phyloP scores from a whole-genome alignment of 2,888 invertebrate genomes.

The Limnephilus lunatus region DNA sequence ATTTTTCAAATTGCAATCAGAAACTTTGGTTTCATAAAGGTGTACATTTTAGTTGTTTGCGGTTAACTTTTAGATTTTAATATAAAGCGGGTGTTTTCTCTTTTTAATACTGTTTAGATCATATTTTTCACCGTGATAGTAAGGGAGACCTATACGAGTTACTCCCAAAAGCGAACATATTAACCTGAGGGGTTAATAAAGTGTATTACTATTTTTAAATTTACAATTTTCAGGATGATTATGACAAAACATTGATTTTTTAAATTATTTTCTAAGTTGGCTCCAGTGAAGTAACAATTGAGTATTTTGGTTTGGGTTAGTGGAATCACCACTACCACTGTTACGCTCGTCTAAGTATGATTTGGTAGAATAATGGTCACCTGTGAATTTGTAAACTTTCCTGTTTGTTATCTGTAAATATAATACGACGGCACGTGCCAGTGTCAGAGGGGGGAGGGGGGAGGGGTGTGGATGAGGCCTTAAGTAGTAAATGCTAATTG shows the following conservation, averaged over 20 bases:
- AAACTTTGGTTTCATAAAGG: no score
- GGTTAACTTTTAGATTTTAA: no score
- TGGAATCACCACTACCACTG: not conserved
- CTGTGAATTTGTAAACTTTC: conserved; percentile 2
- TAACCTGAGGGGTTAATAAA: not conserved
- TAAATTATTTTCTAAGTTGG: not conserved
- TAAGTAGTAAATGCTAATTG: conserved; percentile 59
- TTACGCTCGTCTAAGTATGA: not conserved
- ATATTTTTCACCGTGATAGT: no score
- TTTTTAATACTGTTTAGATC: no score
- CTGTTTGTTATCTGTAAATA: conserved; percentile 2
- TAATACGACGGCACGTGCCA: not conserved
- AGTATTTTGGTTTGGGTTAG: not conserved
- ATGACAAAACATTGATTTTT: not conserved
- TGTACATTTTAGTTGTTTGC: no score
- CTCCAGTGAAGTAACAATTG: not conserved
- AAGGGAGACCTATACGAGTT: no score
- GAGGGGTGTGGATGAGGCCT: conserved; percentile 56
- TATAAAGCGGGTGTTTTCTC: no score
- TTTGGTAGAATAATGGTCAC: not conserved
- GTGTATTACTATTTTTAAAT: not conserved
- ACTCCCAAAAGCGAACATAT: no score
- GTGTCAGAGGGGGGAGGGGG: not conserved
- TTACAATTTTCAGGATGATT: not conserved
- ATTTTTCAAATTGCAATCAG: no score